Percentiles rank a stretch among this genome's conserved stretches.
Evolutionary conservation across 2,797 vertebrate species (phyloP).

Genomic region (Enteromius argenteus): DNA sequence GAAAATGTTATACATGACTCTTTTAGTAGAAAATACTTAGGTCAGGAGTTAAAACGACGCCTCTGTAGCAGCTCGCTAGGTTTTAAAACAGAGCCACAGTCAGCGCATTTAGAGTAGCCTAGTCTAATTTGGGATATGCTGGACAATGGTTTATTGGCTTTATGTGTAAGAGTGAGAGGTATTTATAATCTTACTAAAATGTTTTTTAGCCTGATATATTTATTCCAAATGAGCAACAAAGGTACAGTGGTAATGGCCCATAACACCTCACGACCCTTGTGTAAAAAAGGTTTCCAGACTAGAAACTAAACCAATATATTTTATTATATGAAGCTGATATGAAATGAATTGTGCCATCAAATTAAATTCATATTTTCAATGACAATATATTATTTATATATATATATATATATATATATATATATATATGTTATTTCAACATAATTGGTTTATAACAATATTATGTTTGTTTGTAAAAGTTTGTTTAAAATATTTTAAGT

Average conservation of each 20-base stretch:
- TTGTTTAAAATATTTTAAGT: too few species aligned
- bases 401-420: too few species aligned
- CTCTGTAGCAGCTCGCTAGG: background rate
- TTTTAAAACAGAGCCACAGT: background rate
- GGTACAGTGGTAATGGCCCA: background rate
- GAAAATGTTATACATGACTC: background rate
- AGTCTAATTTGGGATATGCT: background rate
- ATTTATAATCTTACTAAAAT: background rate
- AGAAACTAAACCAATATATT: background rate
- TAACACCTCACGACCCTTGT: background rate
- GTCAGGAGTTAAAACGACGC: background rate
- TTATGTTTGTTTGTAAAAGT: too few species aligned
- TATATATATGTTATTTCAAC: too few species aligned
- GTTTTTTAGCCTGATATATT: background rate
- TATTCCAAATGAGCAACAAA: background rate
- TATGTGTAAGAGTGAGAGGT: background rate
- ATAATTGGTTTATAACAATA: too few species aligned
- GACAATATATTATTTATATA: too few species aligned
- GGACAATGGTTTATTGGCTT: background rate
- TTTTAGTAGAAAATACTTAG: too few species aligned
- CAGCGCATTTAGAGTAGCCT: too few species aligned
- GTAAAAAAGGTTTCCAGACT: background rate
- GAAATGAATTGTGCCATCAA: background rate
- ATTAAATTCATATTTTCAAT: background rate
- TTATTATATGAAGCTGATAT: background rate